phyloP scores from a whole-genome alignment of 1,140 invertebrate species.

The Euschistus heros region DNA sequence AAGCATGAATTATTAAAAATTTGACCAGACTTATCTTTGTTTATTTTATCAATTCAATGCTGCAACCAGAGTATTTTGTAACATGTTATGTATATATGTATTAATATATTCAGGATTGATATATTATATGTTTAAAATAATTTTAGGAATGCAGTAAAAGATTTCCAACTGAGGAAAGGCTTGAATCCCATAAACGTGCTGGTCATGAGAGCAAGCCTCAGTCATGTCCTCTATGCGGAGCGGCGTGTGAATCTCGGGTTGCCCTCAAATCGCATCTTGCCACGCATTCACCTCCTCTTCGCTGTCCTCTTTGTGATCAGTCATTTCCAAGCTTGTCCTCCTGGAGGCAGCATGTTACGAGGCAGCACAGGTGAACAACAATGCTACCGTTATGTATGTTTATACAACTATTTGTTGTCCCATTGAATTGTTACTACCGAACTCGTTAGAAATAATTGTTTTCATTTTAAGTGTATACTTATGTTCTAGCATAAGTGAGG shows the following conservation, averaged over 20 bases:
- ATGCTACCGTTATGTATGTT: too few species aligned
- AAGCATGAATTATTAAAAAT: too few species aligned
- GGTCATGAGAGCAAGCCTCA: neutral
- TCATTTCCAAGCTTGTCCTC: neutral
- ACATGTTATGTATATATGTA: neutral
- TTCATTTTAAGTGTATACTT: too few species aligned
- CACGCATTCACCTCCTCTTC: neutral
- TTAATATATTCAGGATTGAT: neutral
- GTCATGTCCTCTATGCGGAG: neutral
- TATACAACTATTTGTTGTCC: too few species aligned
- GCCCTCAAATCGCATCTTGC: constrained; percentile 2
- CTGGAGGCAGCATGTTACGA: constrained; percentile 9
- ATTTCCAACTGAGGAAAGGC: neutral
- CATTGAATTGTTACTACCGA: too few species aligned
- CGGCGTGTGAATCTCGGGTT: neutral
- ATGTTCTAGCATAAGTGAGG: too few species aligned
- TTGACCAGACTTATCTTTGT: too few species aligned
- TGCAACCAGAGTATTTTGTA: too few species aligned
- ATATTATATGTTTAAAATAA: neutral
- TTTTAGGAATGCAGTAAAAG: constrained; percentile 13
- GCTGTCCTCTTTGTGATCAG: constrained; percentile 3
- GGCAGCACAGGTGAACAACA: constrained; percentile 7
- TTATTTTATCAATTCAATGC: too few species aligned
- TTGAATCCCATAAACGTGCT: neutral
- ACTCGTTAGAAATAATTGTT: too few species aligned